These are phyloP conservation scores for Boulengeromyrus knoepffleri DNA, from an alignment of 2,113 vertebrate genomes.

Conservation along the genomic window DNA sequence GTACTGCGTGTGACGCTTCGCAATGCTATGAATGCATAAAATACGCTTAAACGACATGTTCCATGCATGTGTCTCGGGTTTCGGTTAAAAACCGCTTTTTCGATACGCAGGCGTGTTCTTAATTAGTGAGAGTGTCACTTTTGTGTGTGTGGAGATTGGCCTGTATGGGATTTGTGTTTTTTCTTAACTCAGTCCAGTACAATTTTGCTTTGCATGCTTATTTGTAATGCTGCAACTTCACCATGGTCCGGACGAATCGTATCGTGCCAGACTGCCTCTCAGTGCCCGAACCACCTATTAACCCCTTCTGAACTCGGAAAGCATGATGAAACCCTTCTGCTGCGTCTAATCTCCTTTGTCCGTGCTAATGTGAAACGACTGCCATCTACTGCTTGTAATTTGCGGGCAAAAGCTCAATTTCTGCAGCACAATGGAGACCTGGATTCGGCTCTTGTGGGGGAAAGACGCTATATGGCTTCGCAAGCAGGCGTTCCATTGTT, in stretches of 20 bases:
- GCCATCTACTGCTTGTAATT: conserved; percentile 54
- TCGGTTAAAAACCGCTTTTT: background rate
- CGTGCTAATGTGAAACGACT: conserved; percentile 22
- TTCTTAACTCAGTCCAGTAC: background rate
- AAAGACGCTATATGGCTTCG: background rate
- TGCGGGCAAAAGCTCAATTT: background rate
- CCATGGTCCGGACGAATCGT: background rate
- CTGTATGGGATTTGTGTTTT: background rate
- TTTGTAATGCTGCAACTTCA: background rate
- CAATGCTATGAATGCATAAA: background rate
- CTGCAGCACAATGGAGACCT: background rate
- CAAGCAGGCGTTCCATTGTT: background rate
- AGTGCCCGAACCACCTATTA: background rate
- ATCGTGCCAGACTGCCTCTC: background rate
- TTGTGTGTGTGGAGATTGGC: background rate
- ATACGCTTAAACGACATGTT: background rate
- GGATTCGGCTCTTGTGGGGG: background rate
- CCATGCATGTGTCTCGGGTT: background rate
- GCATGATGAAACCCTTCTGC: conserved; percentile 43
- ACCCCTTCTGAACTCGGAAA: conserved; percentile 34
- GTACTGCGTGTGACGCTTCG: background rate
- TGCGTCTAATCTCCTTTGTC: conserved; percentile 42
- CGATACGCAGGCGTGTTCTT: background rate
- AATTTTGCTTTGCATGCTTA: background rate
- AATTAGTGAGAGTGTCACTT: background rate